Evolutionary conservation across 2,888 invertebrate species (phyloP).

Genomic region (Epinotia brunnichana): DNA sequence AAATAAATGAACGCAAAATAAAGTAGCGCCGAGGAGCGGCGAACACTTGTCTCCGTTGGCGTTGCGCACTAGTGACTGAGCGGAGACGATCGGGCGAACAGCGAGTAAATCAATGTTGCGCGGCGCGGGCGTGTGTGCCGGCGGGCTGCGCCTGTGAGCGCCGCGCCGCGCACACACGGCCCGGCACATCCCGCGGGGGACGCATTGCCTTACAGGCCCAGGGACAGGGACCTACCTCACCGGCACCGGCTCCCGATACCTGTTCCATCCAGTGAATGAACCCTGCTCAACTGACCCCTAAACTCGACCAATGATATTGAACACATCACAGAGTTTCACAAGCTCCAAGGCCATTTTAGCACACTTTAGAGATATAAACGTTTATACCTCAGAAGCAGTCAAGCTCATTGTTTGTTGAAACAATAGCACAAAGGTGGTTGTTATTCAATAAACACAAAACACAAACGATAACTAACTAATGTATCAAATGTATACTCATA

Average conservation of each 20-base stretch:
- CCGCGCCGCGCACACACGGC: constrained; percentile 52
- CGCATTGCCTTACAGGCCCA: constrained; percentile 59
- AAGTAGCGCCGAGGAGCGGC: constrained; percentile 62
- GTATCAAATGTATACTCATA: constrained; percentile 4
- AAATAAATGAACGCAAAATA: constrained; percentile 75
- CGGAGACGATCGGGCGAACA: constrained; percentile 73
- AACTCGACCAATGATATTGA: constrained; percentile 41
- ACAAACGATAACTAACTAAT: constrained; percentile 10
- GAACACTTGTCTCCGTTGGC: constrained; percentile 75
- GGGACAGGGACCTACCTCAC: constrained; percentile 44
- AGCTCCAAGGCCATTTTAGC: constrained; percentile 16
- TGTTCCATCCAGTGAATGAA: constrained; percentile 65
- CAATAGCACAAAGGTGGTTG: constrained; percentile 47
- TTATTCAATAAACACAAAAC: constrained; percentile 43
- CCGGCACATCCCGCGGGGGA: constrained; percentile 51
- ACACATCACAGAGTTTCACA: constrained; percentile 15
- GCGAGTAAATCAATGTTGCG: constrained; percentile 81
- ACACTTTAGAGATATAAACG: constrained; percentile 2
- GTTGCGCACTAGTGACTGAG: constrained; percentile 83
- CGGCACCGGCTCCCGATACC: constrained; percentile 57
- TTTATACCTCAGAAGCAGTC: constrained; percentile 35
- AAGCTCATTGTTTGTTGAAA: constrained; percentile 42
- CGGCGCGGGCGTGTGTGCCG: constrained; percentile 67
- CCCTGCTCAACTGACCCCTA: constrained; percentile 57
- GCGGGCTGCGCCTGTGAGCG: constrained; percentile 58